Conservation (phyloP, 2,888 invertebrate species). For the Pseudococcus viburni region DNA sequence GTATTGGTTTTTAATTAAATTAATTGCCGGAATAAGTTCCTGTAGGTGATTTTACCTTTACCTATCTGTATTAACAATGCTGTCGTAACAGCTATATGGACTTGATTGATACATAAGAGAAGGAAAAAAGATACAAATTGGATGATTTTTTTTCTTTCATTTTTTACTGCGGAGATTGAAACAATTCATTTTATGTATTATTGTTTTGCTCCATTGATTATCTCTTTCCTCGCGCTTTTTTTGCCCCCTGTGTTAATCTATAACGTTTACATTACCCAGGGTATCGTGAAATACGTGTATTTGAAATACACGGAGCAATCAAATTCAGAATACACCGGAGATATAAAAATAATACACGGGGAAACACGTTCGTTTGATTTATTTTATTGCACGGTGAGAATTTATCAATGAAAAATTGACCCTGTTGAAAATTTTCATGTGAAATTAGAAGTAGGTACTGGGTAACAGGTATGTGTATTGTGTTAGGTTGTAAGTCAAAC, state of each 20-base stretch:
- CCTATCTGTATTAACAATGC: background rate
- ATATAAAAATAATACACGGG: background rate
- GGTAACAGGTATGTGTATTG: background rate
- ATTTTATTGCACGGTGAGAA: slow-evolving; percentile 15
- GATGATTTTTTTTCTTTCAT: background rate
- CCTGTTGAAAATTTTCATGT: background rate
- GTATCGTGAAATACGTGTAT: background rate
- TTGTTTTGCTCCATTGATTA: background rate
- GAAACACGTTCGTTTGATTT: slow-evolving; percentile 18
- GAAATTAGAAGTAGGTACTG: background rate
- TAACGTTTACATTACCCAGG: background rate
- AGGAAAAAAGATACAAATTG: slow-evolving; percentile 2
- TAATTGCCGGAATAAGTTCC: background rate
- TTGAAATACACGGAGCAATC: background rate
- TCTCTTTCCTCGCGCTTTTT: background rate
- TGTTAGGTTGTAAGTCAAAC: background rate
- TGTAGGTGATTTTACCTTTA: background rate
- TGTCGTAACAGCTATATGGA: background rate
- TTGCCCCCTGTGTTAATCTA: background rate
- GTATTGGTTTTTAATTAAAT: background rate
- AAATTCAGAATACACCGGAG: slow-evolving; percentile 17
- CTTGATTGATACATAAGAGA: slow-evolving; percentile 6
- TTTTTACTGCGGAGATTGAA: background rate
- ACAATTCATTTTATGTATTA: slow-evolving; percentile 14
- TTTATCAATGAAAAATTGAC: slow-evolving; percentile 19